Conservation (phyloP, 1,140 invertebrate genomes). For the Drosophila sucinea region DNA sequence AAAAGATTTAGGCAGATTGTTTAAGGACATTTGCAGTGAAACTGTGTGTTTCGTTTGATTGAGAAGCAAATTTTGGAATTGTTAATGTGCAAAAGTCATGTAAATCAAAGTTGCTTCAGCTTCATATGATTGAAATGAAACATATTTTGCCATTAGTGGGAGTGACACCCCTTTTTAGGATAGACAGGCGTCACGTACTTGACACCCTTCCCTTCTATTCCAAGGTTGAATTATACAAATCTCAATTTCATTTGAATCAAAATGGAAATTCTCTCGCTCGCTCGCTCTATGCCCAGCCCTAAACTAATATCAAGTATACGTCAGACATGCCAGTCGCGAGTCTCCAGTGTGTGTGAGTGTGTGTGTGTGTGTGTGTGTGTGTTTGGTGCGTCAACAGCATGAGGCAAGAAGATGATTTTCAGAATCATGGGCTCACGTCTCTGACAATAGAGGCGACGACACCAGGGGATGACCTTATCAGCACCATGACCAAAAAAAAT, state of each 20-base stretch:
- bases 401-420: background rate
- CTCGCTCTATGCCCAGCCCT: background rate
- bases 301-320: conserved; percentile 30
- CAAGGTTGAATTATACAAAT: conserved; percentile 1
- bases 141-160: conserved; percentile 32
- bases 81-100: too few relatives aligned
- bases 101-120: too few relatives aligned
- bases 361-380: background rate
- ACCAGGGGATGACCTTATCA: conserved; percentile 60
- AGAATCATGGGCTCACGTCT: conserved; percentile 38
- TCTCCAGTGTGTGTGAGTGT: too few relatives aligned
- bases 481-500: conserved; percentile 44
- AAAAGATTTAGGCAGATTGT: too few relatives aligned
- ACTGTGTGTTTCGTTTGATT: too few relatives aligned
- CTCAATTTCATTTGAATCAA: conserved; percentile 12
- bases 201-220: too few relatives aligned
- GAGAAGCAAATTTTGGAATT: too few relatives aligned
- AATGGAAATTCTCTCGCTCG: conserved; percentile 6
- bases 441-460: conserved; percentile 60
- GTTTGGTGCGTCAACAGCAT: conserved; percentile 25
- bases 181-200: background rate
- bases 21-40: too few relatives aligned
- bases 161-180: background rate
- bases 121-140: conserved; percentile 48
- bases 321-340: conserved; percentile 16